Percentiles rank a stretch among this genome's conserved stretches.
phyloP scores from a whole-genome alignment of 2,888 invertebrate genomes.

The Mystacides longicornis region DNA sequence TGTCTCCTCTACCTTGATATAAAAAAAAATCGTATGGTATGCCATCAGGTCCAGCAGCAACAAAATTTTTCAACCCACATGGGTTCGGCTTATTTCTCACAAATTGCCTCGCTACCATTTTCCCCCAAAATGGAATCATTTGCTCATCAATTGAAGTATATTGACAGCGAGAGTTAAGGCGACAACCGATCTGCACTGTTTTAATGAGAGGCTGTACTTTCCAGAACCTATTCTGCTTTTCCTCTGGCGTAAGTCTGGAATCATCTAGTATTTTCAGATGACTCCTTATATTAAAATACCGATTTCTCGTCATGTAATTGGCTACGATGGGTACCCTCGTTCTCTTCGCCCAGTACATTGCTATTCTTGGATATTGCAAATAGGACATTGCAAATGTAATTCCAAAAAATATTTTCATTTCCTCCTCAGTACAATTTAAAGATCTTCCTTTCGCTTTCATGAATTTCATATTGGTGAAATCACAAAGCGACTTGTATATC shows the following conservation, averaged over 20 bases:
- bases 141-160: too few relatives aligned
- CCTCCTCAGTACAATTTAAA: background rate
- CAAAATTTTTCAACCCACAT: background rate
- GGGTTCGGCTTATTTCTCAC: background rate
- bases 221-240: background rate
- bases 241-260: background rate
- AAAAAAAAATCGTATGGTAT: background rate
- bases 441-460: background rate
- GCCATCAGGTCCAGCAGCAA: background rate
- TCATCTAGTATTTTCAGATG: background rate
- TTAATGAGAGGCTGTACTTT: background rate
- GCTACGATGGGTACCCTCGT: background rate
- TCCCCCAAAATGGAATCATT: background rate
- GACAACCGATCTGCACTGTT: background rate
- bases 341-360: background rate
- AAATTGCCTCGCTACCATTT: background rate
- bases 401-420: background rate
- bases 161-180: background rate
- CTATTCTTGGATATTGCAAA: background rate
- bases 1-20: background rate
- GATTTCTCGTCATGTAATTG: background rate
- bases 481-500: too few relatives aligned
- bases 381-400: background rate
- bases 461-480: background rate
- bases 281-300: background rate